phyloP scores from a whole-genome alignment of 2,888 invertebrate species.

The Phyllotreta striolata region DNA sequence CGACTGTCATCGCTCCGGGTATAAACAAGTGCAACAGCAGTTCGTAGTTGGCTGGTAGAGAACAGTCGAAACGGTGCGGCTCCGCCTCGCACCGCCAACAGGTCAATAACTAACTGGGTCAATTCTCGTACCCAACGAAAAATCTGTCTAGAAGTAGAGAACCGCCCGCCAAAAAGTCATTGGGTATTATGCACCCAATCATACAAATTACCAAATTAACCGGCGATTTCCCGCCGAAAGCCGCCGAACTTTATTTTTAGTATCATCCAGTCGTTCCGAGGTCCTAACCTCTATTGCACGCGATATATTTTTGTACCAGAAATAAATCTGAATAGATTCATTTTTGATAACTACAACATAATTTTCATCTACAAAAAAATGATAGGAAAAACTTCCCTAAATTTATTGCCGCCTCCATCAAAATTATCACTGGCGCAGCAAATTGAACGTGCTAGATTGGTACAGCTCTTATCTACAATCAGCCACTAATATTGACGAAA shows the following conservation, averaged over 20 bases:
- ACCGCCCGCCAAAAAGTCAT: conserved; percentile 56
- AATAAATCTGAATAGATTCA: too few species aligned
- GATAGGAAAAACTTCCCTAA: too few species aligned
- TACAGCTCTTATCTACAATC: too few species aligned
- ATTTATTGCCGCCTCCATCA: too few species aligned
- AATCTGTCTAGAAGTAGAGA: conserved; percentile 53
- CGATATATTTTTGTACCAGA: too few species aligned
- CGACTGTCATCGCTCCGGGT: conserved; percentile 26
- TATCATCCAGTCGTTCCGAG: too few species aligned
- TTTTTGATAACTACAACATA: too few species aligned
- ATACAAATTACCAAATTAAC: conserved; percentile 52
- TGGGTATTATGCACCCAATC: conserved; percentile 57
- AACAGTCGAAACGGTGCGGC: conserved; percentile 40
- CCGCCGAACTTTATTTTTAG: background rate
- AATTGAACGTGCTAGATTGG: too few species aligned
- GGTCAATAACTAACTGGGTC: conserved; percentile 59
- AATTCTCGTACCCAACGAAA: conserved; percentile 55
- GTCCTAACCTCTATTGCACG: too few species aligned
- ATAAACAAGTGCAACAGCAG: conserved; percentile 37
- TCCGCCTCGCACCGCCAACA: conserved; percentile 55
- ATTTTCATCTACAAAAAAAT: too few species aligned
- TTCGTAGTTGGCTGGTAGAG: conserved; percentile 33
- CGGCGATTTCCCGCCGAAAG: conserved; percentile 8
- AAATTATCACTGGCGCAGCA: too few species aligned
- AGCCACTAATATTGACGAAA: too few species aligned